Conservation (phyloP, 2,113 vertebrate species). For the Corythoichthys intestinalis region DNA sequence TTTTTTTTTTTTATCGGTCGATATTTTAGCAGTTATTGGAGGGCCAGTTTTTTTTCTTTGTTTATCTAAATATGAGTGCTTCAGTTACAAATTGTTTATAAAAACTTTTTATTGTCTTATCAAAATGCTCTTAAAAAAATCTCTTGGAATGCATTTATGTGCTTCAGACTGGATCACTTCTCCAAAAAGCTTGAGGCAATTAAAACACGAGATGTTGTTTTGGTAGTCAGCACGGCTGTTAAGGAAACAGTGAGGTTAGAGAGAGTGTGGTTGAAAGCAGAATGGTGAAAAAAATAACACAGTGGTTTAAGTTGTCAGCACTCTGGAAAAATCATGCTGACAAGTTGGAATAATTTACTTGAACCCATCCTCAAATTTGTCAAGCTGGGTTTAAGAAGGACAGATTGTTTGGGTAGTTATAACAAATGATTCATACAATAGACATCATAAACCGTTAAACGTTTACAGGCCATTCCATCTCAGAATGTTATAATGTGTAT, state of each 20-base stretch:
- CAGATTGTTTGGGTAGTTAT: background rate
- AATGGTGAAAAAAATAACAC: background rate
- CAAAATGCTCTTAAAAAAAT: background rate
- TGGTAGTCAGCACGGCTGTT: background rate
- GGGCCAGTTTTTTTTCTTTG: background rate
- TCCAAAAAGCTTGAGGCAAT: background rate
- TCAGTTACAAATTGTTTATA: background rate
- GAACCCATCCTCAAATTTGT: background rate
- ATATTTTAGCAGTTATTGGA: too few species aligned
- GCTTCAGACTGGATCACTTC: background rate
- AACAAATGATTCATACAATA: background rate
- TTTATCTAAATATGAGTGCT: background rate
- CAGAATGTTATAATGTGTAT: too few species aligned
- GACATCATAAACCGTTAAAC: background rate
- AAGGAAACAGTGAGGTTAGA: background rate
- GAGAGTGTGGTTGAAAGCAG: background rate
- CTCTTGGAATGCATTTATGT: background rate
- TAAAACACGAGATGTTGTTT: constrained; percentile 14
- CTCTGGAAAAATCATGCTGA: background rate
- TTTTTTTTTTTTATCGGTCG: too few species aligned
- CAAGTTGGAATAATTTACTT: background rate
- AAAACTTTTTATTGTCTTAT: background rate
- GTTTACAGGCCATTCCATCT: background rate
- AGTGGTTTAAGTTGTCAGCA: constrained; percentile 1
- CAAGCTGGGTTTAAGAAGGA: background rate